Conservation (phyloP, 2,113 vertebrate genomes). For the Poeciliopsis occidentalis region DNA sequence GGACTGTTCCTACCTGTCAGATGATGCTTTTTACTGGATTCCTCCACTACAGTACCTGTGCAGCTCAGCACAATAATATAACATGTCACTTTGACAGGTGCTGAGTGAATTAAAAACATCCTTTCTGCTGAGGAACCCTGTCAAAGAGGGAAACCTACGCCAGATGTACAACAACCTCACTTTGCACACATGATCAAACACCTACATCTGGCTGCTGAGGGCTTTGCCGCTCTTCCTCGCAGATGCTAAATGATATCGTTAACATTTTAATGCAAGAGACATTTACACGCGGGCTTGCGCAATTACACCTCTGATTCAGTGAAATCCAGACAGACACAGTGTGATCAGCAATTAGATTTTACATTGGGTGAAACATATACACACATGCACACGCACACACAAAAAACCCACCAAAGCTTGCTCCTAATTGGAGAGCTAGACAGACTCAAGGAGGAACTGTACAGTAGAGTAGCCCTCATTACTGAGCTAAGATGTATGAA, state of each 20-base stretch:
- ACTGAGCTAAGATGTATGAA: slow-evolving; percentile 72
- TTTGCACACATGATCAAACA: slow-evolving; percentile 78
- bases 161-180: slow-evolving; percentile 75
- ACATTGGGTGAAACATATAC: slow-evolving; percentile 67
- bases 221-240: slow-evolving; percentile 60
- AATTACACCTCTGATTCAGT: slow-evolving; percentile 80
- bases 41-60: slow-evolving; percentile 52
- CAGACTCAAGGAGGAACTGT: slow-evolving; percentile 70
- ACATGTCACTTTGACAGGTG: slow-evolving; percentile 76
- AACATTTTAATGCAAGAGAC: slow-evolving; percentile 80
- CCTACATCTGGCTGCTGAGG: slow-evolving; percentile 71
- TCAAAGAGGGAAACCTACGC: slow-evolving; percentile 64
- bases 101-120: slow-evolving; percentile 75
- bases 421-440: slow-evolving; percentile 78
- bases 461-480: slow-evolving; percentile 78
- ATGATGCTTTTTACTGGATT: slow-evolving; percentile 46
- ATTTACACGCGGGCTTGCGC: slow-evolving; percentile 74
- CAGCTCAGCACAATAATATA: slow-evolving; percentile 63
- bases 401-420: slow-evolving; percentile 63
- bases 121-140: slow-evolving; percentile 52
- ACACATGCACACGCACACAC: slow-evolving; percentile 15
- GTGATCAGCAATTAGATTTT: slow-evolving; percentile 82
- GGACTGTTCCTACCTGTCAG: slow-evolving; percentile 49
- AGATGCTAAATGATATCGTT: slow-evolving; percentile 81
- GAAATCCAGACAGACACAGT: slow-evolving; percentile 76